These are phyloP conservation scores for Uria aalge DNA, from an alignment of 2,113 vertebrate species.

Conservation along the genomic window DNA sequence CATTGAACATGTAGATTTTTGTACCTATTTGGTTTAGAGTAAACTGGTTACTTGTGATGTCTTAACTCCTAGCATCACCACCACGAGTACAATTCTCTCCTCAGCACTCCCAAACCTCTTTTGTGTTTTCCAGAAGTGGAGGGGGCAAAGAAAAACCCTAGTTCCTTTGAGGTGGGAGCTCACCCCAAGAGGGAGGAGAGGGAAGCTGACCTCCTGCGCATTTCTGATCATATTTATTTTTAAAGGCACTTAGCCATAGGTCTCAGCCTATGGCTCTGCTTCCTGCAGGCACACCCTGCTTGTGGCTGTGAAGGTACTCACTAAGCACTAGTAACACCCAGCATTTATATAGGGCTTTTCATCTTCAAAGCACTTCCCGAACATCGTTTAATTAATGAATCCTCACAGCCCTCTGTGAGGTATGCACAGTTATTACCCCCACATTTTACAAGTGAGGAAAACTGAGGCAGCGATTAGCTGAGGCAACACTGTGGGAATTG, in stretches of 20 bases:
- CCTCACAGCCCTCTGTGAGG: conserved; percentile 56
- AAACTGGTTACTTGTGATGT: neutral
- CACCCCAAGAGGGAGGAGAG: neutral
- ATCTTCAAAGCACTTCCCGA: conserved; percentile 70
- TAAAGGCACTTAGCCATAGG: conserved; percentile 46
- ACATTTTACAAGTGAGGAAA: conserved; percentile 61
- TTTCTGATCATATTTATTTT: conserved; percentile 46
- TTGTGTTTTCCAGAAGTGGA: neutral
- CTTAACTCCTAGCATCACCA: neutral
- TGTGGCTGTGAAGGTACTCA: conserved; percentile 63
- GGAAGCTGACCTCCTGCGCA: conserved; percentile 33
- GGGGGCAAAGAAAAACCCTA: neutral
- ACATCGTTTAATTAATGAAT: conserved; percentile 63
- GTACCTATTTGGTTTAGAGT: neutral
- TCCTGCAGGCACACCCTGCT: conserved; percentile 64
- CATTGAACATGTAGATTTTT: neutral
- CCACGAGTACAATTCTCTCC: neutral
- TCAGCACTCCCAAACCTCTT: neutral
- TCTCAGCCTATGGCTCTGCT: conserved; percentile 58
- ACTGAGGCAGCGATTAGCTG: conserved; percentile 62
- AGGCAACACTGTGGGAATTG: conserved; percentile 59
- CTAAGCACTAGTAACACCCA: conserved; percentile 68
- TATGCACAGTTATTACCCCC: conserved; percentile 59
- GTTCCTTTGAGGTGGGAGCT: conserved; percentile 44
- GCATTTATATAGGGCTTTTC: conserved; percentile 67